These are phyloP conservation scores for Heliocidaris erythrogramma DNA, from an alignment of 35 echinoderm and acorn worm species.

Conservation along the genomic window DNA sequence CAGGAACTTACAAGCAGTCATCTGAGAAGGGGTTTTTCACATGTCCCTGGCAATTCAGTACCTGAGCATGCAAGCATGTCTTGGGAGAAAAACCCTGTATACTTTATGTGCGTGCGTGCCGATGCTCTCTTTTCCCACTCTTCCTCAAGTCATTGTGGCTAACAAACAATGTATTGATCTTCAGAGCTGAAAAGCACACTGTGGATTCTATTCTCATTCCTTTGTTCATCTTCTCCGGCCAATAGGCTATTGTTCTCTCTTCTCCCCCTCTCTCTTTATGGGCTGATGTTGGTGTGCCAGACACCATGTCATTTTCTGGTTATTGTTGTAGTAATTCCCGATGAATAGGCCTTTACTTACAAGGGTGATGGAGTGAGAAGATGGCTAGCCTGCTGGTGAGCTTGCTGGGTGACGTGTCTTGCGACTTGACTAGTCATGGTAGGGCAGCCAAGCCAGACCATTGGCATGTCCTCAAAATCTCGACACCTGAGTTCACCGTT, in stretches of 20 bases:
- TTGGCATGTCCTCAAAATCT: neutral
- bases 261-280: neutral
- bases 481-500: neutral
- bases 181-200: neutral
- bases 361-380: neutral
- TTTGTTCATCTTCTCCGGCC: neutral
- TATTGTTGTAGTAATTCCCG: constrained; percentile 4
- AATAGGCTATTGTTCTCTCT: neutral
- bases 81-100: neutral
- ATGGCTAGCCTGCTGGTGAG: neutral
- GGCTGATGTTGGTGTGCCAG: neutral
- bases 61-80: neutral
- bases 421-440: neutral
- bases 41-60: neutral
- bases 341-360: neutral
- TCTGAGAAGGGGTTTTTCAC: neutral
- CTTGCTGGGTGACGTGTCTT: neutral
- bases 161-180: neutral
- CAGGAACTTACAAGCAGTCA: neutral
- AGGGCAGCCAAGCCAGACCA: neutral
- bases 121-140: neutral
- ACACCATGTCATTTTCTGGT: neutral
- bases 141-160: neutral
- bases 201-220: neutral
- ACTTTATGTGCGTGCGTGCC: neutral